Evolutionary conservation across 2,888 invertebrate species (phyloP), one percentile per base, ranked within the genome.

Genomic region (Tachina lurida): DNA sequence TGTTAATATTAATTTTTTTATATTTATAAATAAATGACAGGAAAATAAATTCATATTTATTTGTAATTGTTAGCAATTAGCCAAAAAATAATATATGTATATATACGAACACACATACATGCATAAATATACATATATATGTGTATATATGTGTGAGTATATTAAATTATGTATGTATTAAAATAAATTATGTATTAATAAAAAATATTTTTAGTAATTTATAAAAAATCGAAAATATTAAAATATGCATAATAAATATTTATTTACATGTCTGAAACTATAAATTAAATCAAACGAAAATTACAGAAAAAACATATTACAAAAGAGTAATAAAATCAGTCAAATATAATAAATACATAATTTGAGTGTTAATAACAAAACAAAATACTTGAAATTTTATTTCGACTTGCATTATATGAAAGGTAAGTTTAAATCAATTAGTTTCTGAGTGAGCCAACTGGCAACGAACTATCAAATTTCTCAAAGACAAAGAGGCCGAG

Each of bases 281-380:
- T 56, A 56, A 19, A 68, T 15, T 65, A 71, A 73, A 83, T 60
- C 56, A 63, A 49, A 78, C 41, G 47, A 68, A 78, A 68, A 73
- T n/a, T 13, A 39, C 45, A 56, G 15, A 41, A 7, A 22, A 56
- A 73, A 63, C 70, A 54, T 65, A 60, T 84, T 71, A 71, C 17
- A 75, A 22, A 60, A 45, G 56, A 63, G 68, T 45, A 52, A 63
- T 56, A 81, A 83, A 74, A 67, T 73, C 79, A 78, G 71, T 79
- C 83, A 86, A 86, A 86, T 86, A 86, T 60, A 84, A 73, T 31
- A 31, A 31, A 31, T 31, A 31, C 7, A 31, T 84, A 86, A 80
- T 83, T 84, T 83, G 83, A 86, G 81, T 86, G 86, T 86, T 76
- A 84, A 76, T 56, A 70, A 62, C 62, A 83, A 78, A 56, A n/a